phyloP scores from a whole-genome alignment of 2,888 invertebrate genomes.

The Ophion ellenae region DNA sequence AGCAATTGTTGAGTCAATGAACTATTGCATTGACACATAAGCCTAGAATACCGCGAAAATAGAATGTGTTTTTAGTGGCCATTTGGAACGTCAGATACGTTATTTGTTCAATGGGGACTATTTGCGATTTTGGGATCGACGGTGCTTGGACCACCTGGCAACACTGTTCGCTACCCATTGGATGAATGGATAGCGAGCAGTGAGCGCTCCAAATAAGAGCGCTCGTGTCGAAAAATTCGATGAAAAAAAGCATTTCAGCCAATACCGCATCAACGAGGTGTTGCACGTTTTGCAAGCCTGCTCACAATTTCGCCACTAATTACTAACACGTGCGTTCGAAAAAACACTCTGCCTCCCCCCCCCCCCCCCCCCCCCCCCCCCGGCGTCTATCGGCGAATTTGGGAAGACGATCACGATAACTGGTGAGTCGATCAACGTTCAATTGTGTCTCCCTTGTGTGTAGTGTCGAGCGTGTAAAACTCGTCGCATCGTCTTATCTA shows the following conservation, averaged over 20 bases:
- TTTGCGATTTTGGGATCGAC: too few species aligned
- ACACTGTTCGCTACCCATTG: too few species aligned
- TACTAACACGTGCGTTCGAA: slow-evolving; percentile 24
- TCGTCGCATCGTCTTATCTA: slow-evolving; percentile 63
- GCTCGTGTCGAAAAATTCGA: neutral
- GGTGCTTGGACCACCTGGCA: too few species aligned
- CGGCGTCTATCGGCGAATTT: neutral
- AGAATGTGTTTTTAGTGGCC: too few species aligned
- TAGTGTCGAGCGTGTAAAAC: slow-evolving; percentile 11
- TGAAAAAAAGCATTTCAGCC: neutral
- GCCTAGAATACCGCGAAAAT: neutral
- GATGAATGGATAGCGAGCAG: too few species aligned
- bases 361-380: neutral
- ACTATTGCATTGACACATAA: neutral
- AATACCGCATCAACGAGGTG: too few species aligned
- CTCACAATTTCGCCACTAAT: neutral
- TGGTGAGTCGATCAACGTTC: slow-evolving; percentile 28
- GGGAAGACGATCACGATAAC: neutral
- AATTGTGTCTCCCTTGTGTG: slow-evolving; percentile 3
- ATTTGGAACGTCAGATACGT: too few species aligned
- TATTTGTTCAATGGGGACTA: too few species aligned
- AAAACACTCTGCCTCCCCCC: neutral
- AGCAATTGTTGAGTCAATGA: neutral
- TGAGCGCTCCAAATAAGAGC: too few species aligned
- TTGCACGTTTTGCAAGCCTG: neutral